phyloP scores from a whole-genome alignment of 2,113 vertebrate species.

The Oncorhynchus gorbuscha region DNA sequence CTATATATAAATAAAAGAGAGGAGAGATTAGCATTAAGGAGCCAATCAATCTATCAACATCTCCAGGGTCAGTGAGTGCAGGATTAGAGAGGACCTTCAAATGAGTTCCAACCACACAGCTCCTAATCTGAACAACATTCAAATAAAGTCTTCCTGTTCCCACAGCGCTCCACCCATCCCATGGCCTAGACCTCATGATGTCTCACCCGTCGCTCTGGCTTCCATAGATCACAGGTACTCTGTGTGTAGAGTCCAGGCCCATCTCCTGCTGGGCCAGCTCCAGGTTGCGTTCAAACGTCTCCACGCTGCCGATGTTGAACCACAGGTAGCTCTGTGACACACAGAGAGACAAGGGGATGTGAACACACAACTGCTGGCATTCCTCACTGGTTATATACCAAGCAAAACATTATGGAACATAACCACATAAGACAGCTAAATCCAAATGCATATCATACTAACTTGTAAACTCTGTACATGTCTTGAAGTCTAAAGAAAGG shows the following conservation, averaged over 20 bases:
- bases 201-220: slow-evolving; percentile 62
- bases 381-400: neutral
- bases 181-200: neutral
- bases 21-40: neutral
- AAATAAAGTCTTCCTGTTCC: neutral
- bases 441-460: too few relatives aligned
- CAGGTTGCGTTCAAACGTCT: slow-evolving; percentile 67
- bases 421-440: too few relatives aligned
- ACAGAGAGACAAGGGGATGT: slow-evolving; percentile 1
- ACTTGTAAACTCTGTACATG: too few relatives aligned
- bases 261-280: slow-evolving; percentile 60
- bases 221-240: slow-evolving; percentile 53
- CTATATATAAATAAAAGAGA: slow-evolving; percentile 32
- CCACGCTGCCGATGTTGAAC: slow-evolving; percentile 68
- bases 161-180: neutral
- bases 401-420: too few relatives aligned
- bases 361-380: neutral
- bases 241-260: slow-evolving; percentile 52
- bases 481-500: too few relatives aligned
- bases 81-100: too few relatives aligned
- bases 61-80: too few relatives aligned
- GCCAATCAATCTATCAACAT: neutral
- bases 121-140: too few relatives aligned
- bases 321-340: slow-evolving; percentile 67
- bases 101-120: too few relatives aligned